Evolutionary conservation across 2,888 invertebrate species (phyloP), one percentile per base, ranked within the genome.

Genomic region (Apotomis capreana): DNA sequence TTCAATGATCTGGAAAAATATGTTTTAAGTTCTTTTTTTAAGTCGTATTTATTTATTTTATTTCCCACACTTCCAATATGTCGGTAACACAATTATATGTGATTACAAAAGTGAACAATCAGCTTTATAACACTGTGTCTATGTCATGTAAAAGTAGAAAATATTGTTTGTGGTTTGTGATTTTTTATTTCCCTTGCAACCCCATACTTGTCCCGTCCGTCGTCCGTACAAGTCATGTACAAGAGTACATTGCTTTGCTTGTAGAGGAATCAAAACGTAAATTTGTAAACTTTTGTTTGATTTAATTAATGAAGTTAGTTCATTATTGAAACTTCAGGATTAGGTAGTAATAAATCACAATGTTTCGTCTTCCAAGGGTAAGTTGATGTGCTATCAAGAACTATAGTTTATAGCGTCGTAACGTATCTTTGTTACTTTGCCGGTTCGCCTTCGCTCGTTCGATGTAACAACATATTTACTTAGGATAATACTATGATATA

Each of bases 321-420:
- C 12, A n/a, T n/a, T 36, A 46, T 61, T 4, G 6, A 54, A 44
- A n/a, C n/a, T 13, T 44, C 3, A 69, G 6, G n/a, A 55, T 40
- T 15, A 40, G 10, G 37, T 4, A 10, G 12, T 5, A 26, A n/a
- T 10, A 52, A 40, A 37, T 13, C 58, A 64, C 4, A 44, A 77
- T 76, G 77, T 74, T 75, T 71, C 74, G 74, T 40, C 51, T 73
- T 36, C 59, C 71, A 40, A 76, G 68, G 69, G 77, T 77, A 74
- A 75, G 74, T 59, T 55, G n/a, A n/a, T 12, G 0, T 44, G 0
- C 40, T 15, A 13, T 51, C 5, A 4, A 15, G 36, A 36, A 37
- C 12, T 37, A 3, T 54, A 55, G 3, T 44, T 40, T 10, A 12
- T 8, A 37, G 5, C 26, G 26, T 54, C 40, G 8, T n/a, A 36